Base-by-base conservation (phyloP, 2,797 vertebrate species). In the Enteromius treurensis region DNA sequence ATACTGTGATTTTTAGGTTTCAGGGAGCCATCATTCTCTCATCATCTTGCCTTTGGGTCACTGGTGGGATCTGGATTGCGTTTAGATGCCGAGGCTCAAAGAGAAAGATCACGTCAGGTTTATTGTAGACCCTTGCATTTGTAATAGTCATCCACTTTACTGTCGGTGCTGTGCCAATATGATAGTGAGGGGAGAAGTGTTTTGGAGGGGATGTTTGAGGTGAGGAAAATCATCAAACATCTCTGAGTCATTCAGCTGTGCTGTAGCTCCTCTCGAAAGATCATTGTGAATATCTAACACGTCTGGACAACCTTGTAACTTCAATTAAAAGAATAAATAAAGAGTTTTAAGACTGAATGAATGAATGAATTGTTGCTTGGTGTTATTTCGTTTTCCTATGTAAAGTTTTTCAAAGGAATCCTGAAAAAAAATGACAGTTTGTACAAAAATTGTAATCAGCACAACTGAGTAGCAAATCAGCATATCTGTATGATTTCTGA, bases 311-410 rank as follows among this genome's bases (percentile, higher is more conserved):
- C 55, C 68, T 74, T 86, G 84, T 91, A 79, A 82, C 74, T 86
- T 79, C 71, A 86, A 85, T 26, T 82, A 81, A 90, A 82, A 67
- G 5, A 83, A 69, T 77, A 75, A 67, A 88, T 89, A 76, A 76
- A 83, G 79, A 89, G 87, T 82, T 67, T 74, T 86, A 89, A 84
- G 89, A 80, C 68, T 85, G 89, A 86, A 80, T 17, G 74, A 84
- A 42, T 26, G 26, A 26, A 26, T 26, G 26, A 23, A 10, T 60
- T 85, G 73, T 53, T 64, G 23, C 74, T 15, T 2, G 60, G 26
- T 26, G 47, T 60, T 2, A 0, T 75, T 76, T 76, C 5, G 40
- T 75, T 13, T 55, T 23, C 11, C 29, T n/a, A 6, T 32, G 45
- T 26, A 49, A 49, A 47, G 21, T n/a, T 70, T 70, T 26, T 42